These are phyloP conservation scores for Halcyon senegalensis DNA, from an alignment of 2,113 vertebrate genomes.

Conservation along the genomic window DNA sequence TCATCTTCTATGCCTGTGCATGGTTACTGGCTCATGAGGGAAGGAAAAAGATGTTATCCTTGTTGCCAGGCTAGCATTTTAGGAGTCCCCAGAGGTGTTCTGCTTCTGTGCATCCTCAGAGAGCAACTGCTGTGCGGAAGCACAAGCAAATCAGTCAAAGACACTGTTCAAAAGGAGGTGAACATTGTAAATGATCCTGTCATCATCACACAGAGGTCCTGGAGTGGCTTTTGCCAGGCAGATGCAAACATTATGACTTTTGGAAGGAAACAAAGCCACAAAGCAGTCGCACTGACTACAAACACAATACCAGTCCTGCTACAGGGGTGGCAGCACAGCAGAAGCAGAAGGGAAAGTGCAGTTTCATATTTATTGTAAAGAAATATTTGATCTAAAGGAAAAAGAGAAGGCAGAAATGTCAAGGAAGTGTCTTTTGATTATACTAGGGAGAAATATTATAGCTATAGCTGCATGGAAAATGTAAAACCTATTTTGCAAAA, in stretches of 20 bases:
- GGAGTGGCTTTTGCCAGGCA: background rate
- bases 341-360: background rate
- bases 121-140: accelerated
- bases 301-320: background rate
- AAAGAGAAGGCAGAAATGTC: background rate
- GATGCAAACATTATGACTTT: background rate
- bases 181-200: background rate
- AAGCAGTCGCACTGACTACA: background rate
- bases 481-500: background rate
- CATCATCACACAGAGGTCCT: background rate
- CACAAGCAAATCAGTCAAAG: background rate
- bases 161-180: background rate
- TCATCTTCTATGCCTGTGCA: background rate
- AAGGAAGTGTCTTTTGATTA: background rate
- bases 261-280: background rate
- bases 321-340: background rate
- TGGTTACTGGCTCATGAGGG: background rate
- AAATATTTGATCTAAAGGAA: background rate
- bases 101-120: background rate
- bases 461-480: background rate
- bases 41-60: background rate
- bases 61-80: background rate
- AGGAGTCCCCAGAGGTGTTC: background rate
- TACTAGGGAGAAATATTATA: background rate
- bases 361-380: background rate